Conservation (phyloP, 2,113 vertebrate species). For the Hemiprocne comata region DNA sequence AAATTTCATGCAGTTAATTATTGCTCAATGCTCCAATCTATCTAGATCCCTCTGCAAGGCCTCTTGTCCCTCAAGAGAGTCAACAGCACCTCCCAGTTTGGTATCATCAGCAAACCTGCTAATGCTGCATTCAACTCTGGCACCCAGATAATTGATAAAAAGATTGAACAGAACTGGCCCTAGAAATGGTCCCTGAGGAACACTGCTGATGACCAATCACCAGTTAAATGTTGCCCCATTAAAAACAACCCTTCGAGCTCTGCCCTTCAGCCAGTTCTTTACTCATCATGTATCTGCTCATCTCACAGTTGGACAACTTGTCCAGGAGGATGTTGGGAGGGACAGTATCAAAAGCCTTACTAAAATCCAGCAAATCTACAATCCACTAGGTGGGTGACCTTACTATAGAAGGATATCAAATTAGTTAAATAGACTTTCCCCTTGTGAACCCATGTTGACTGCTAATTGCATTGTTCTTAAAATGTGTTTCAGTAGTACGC, state of each 20-base stretch:
- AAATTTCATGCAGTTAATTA: background rate
- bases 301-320: too few species aligned
- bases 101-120: too few species aligned
- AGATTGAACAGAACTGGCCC: too few species aligned
- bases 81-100: background rate
- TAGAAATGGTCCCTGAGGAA: background rate
- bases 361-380: background rate
- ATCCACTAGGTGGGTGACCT: background rate
- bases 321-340: too few species aligned
- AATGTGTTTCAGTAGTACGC: background rate
- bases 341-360: too few species aligned
- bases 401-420: background rate
- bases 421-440: background rate
- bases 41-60: background rate
- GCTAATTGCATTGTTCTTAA: background rate
- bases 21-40: background rate
- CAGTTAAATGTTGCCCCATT: background rate
- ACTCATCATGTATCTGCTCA: too few species aligned
- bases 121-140: too few species aligned
- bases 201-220: background rate
- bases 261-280: background rate
- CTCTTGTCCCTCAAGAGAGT: background rate
- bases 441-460: background rate
- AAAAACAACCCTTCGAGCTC: background rate
- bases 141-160: too few species aligned